Base-by-base conservation (phyloP, 2,797 vertebrate species). In the Chrysolophus pictus region DNA sequence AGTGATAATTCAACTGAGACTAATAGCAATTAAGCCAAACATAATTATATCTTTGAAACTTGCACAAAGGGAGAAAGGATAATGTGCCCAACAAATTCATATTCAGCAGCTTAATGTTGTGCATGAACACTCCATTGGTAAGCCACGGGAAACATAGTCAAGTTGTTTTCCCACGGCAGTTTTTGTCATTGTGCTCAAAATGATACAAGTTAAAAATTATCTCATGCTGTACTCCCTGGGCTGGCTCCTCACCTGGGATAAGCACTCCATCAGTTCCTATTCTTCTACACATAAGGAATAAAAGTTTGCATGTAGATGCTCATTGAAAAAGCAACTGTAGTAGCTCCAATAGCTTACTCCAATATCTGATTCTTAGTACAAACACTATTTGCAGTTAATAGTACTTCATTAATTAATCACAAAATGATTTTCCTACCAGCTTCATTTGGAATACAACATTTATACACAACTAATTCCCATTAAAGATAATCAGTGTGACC, bases 21-120 rank as follows among this genome's bases (percentile, higher is more conserved):
- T 88, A 90, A 87, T 49, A 90, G 86, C 84, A 94, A 93, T 95
- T 91, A 96, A 91, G 74, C 69, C 49, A 93, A 87, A 91, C 62
- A 77, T 88, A 94, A 95, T 90, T 85, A n/a, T 70, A 87, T 88
- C 42, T 87, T 88, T 83, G 81, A 94, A 94, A 94, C 88, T 31
- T 63, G 62, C 78, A 89, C 78, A 91, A 78, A 88, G 87, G 84
- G 88, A 95, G 58, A 63, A 94, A 81, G 59, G 28, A 60, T 93
- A 84, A 77, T 35, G 49, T 70, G 47, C 88, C 92, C 91, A 95
- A 85, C 56, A 89, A 91, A 90, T 79, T 86, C 73, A 87, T 84
- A 92, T 91, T 96, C 83, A 92, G 90, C 92, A 93, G 76, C 83
- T 80, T 96, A 94, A 72, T 79, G 77, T 70, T 96, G 91, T 93